phyloP scores from a whole-genome alignment of 2,797 vertebrate genomes.

The Hozukius guyotensis region DNA sequence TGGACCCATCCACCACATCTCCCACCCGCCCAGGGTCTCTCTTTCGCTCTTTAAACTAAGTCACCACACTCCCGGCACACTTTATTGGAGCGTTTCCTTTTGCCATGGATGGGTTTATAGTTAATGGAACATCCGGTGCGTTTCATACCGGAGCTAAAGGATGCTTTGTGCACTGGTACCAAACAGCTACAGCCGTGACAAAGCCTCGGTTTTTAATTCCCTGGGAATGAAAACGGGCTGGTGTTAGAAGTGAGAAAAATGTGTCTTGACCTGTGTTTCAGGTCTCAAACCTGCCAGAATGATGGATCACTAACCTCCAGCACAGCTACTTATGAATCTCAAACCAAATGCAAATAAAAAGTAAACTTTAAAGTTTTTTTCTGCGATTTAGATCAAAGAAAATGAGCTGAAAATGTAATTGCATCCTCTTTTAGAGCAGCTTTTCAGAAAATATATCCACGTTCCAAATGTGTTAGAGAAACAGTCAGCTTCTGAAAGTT shows the following conservation, averaged over 20 bases:
- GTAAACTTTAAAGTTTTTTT: background rate
- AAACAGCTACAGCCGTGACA: too few relatives aligned
- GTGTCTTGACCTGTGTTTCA: background rate
- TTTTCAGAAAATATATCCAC: background rate
- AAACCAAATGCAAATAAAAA: background rate
- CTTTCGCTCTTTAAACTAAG: too few relatives aligned
- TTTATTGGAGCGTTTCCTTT: too few relatives aligned
- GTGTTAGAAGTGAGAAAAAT: background rate
- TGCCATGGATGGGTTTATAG: too few relatives aligned
- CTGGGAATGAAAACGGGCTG: too few relatives aligned
- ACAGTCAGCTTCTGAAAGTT: background rate
- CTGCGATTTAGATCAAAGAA: constrained; percentile 5
- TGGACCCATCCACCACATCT: too few relatives aligned
- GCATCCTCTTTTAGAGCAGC: background rate
- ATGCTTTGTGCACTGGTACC: too few relatives aligned
- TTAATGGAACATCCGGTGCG: too few relatives aligned
- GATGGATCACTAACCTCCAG: background rate
- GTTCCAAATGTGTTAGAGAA: background rate
- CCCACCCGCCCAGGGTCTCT: too few relatives aligned
- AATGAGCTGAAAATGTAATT: background rate
- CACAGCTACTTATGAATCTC: background rate
- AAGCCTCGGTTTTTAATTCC: too few relatives aligned
- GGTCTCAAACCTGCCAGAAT: background rate
- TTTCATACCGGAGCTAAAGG: too few relatives aligned
- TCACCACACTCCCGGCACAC: too few relatives aligned